Conservation (phyloP, 1,140 invertebrate genomes). For the Saccostrea glomerata region DNA sequence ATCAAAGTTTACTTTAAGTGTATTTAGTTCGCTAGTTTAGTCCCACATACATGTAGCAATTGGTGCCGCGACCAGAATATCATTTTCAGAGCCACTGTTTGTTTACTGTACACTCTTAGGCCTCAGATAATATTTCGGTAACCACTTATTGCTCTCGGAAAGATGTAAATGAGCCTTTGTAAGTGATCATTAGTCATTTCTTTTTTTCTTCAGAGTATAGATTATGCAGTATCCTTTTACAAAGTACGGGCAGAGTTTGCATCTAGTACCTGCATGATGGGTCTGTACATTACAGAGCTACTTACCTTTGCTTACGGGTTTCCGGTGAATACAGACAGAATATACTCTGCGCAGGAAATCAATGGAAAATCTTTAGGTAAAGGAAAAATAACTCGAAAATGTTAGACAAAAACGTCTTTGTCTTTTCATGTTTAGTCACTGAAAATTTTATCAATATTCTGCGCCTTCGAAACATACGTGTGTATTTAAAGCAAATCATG, state of each 20-base stretch:
- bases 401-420: neutral
- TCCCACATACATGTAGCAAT: too few relatives aligned
- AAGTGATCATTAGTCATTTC: too few relatives aligned
- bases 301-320: conserved; percentile 64
- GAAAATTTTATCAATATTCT: neutral
- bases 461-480: neutral
- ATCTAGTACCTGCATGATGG: conserved; percentile 67
- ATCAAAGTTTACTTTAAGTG: neutral
- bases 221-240: conserved; percentile 51
- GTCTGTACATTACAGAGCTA: conserved; percentile 65
- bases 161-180: too few relatives aligned
- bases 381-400: neutral
- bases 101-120: neutral
- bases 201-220: conserved; percentile 55
- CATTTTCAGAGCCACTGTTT: neutral
- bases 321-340: conserved; percentile 53
- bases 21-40: neutral
- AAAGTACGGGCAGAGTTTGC: conserved; percentile 56
- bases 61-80: neutral
- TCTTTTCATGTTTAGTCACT: neutral
- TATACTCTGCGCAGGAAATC: conserved; percentile 4
- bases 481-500: neutral
- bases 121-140: neutral
- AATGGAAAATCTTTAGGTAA: conserved; percentile 38
- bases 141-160: too few relatives aligned